phyloP scores from a whole-genome alignment of 2,888 invertebrate genomes.

The Teleiodes luculella region DNA sequence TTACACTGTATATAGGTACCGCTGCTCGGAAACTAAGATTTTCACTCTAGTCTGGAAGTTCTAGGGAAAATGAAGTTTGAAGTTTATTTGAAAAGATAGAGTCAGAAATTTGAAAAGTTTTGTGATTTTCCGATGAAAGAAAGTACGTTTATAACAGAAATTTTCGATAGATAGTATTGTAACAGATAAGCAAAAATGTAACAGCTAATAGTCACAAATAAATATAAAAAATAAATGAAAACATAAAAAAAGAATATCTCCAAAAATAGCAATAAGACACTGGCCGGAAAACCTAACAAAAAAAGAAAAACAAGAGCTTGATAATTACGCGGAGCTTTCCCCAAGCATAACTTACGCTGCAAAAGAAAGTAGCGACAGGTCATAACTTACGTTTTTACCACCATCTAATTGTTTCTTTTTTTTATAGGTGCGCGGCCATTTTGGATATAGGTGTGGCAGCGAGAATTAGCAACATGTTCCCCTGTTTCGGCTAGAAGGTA shows the following conservation, averaged over 20 bases:
- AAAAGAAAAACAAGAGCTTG: not conserved
- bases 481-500: constrained; percentile 42
- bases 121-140: no score
- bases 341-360: not conserved
- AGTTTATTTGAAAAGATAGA: not conserved
- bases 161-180: no score
- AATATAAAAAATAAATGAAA: not conserved
- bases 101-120: no score
- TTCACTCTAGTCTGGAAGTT: not conserved
- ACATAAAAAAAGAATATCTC: not conserved
- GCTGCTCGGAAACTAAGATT: not conserved
- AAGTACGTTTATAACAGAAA: no score
- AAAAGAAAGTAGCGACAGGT: constrained; percentile 9
- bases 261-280: not conserved
- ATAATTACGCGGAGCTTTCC: not conserved
- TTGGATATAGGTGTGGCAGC: constrained; percentile 42
- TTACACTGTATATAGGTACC: not conserved
- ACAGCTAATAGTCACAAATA: no score
- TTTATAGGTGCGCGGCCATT: constrained; percentile 54
- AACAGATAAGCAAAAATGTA: no score
- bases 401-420: constrained; percentile 20
- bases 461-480: constrained; percentile 37
- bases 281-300: not conserved
- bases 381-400: constrained; percentile 9
- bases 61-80: not conserved